Base-by-base conservation (phyloP, 1,140 invertebrate species). In the Drosophila oshimai region DNA sequence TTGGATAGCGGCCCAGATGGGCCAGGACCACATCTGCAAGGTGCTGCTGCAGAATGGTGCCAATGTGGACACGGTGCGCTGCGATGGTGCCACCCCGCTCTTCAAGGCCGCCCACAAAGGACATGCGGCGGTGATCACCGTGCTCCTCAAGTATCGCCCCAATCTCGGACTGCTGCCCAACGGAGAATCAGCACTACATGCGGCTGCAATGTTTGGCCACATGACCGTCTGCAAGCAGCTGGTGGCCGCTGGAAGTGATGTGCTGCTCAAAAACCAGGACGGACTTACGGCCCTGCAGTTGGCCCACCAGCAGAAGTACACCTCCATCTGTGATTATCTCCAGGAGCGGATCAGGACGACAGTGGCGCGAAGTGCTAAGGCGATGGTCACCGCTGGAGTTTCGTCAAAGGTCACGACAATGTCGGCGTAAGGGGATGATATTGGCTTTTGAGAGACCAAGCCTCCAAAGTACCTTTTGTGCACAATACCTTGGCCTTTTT, bases 91-190 rank as follows among this genome's bases (percentile, higher is more conserved):
- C 15, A 98, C 97, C 1, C 95, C 97, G 3, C 91, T 99, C 18
- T 98, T 98, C 90, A 98, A 98, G 92, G 97, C 97, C 2, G 94
- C 96, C 17, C 97, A 98, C 91, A 98, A 98, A 92, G 97, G 97
- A 0, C 97, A 98, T 87, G 92, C 95, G 3, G 95, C 95, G 29
- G 96, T 98, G n/a, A 94, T 97, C 0, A 93, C 94, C 1, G 96
- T 97, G 91, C 92, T 99, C 49, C 93, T 98, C 5, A 96, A 95
- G 89, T 95, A 96, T 83, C 95, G 95, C 70, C 96, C 97, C 9
- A 95, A 94, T 74, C 91, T 97, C 10, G 95, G 94, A 39, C 79
- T 98, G 42, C 91, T 98, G 74, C 95, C 96, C 70, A 98, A 98
- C 92, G 97, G 97, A 1, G 96, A 98, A 92, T 95, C 95, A 79